Conservation (phyloP, 2,113 vertebrate genomes). For the Rhodinocichla rosea region DNA sequence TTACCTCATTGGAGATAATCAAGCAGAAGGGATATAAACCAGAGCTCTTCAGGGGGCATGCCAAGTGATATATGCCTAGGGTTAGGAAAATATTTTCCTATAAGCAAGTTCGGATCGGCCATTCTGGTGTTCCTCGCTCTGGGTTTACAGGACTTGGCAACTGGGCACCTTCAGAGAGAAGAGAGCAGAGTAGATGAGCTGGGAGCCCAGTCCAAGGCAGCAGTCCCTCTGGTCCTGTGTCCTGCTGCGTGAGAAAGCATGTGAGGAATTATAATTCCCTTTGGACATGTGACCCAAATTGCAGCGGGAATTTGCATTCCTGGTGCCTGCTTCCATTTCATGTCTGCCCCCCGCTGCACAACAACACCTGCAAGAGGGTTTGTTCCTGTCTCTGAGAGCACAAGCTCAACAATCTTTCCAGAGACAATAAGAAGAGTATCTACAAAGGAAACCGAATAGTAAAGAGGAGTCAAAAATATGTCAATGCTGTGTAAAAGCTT, state of each 20-base stretch:
- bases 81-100: constrained; percentile 23
- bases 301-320: constrained; percentile 40
- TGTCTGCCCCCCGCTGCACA: not conserved
- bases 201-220: not conserved
- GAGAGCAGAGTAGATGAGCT: not conserved
- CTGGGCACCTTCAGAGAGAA: not conserved
- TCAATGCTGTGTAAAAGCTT: not conserved
- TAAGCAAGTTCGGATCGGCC: not conserved
- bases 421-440: not conserved
- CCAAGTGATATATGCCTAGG: not conserved
- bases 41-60: not conserved
- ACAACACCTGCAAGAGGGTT: constrained; percentile 15
- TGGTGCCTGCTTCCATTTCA: constrained; percentile 22
- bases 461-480: not conserved
- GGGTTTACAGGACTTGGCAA: not conserved
- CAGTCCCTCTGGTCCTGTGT: not conserved
- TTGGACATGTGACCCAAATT: constrained; percentile 47
- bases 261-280: constrained; percentile 57
- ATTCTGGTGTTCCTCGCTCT: not conserved
- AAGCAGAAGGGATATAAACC: not conserved
- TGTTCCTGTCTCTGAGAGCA: not conserved
- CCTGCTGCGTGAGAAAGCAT: constrained; percentile 22
- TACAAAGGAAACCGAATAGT: not conserved
- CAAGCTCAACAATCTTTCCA: not conserved
- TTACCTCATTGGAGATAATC: constrained; percentile 15